Base-by-base conservation (phyloP, 2,888 invertebrate species). In the Tetragonisca angustula region DNA sequence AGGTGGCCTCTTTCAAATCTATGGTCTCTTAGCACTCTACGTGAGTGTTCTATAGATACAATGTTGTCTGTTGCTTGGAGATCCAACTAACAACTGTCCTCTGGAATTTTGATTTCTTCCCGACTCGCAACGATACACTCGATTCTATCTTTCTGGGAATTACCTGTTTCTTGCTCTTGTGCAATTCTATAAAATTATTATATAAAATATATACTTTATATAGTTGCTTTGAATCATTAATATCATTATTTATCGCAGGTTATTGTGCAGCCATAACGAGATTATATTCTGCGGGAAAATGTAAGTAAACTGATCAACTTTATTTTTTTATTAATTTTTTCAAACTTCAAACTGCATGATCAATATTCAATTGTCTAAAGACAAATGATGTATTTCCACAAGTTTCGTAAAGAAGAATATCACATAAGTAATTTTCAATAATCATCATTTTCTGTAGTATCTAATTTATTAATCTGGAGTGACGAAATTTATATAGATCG, bases 1-100 rank as follows among this genome's bases (percentile, higher is more conserved):
- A 83, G 79, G 71, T 85, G 81, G 80, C 78, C 68, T 43, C 32
- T 85, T 83, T 78, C 43, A 73, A 76, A 78, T 78, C 76, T 70
- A 70, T 87, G 50, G 74, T 50, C 52, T 59, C 59, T 70, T 50
- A 70, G 27, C 61, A 4, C 43, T 0, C 43, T 67, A 80, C 82
- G 67, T 50, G 82, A 75, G 49, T 24, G 68, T n/a, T 15, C 27
- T 68, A 54, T 36, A 71, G 24, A 80, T 68, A 36, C 69, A 54
- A 27, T 24, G n/a, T n/a, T 24, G 24, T 24, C 50, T n/a, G 15
- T 15, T 15, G 24, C 36, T 54, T 56, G 54, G 17, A 71, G 65
- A 65, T 71, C 36, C n/a, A n/a, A 62, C 21, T 11, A n/a, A n/a
- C n/a, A n/a, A 27, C 15, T 19, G 13, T 24, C 24, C 3, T 2